These are phyloP conservation scores for Ceyx cyanopectus DNA, from an alignment of 2,113 vertebrate genomes.

Conservation along the genomic window DNA sequence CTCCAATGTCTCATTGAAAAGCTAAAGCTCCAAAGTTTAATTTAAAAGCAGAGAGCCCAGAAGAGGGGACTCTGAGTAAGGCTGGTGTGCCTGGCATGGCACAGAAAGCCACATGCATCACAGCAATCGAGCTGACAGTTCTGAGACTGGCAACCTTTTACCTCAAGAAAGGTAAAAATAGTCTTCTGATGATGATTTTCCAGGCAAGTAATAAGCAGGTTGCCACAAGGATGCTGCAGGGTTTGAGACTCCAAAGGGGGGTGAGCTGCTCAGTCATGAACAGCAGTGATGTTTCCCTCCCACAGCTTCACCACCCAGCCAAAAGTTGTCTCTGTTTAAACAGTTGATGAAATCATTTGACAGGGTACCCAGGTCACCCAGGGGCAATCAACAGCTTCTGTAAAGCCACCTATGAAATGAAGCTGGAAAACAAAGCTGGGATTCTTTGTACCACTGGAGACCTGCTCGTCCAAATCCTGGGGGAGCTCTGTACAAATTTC, in stretches of 20 bases:
- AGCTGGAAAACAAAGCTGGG: neutral
- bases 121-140: neutral
- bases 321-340: neutral
- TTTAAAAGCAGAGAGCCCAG: neutral
- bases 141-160: neutral
- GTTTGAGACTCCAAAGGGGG: neutral
- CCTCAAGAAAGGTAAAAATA: neutral
- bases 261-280: accelerated
- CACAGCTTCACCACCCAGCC: neutral
- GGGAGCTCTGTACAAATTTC: neutral
- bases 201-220: neutral
- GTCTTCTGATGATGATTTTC: neutral
- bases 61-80: neutral
- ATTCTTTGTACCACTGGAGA: neutral
- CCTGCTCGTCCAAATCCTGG: neutral
- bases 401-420: neutral
- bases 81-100: accelerated
- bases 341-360: neutral
- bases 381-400: neutral
- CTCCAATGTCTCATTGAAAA: neutral
- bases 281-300: neutral
- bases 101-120: accelerated
- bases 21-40: neutral
- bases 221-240: neutral
- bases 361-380: neutral